Conservation (phyloP, 2,888 invertebrate species). For the Himalopsyche japonica region DNA sequence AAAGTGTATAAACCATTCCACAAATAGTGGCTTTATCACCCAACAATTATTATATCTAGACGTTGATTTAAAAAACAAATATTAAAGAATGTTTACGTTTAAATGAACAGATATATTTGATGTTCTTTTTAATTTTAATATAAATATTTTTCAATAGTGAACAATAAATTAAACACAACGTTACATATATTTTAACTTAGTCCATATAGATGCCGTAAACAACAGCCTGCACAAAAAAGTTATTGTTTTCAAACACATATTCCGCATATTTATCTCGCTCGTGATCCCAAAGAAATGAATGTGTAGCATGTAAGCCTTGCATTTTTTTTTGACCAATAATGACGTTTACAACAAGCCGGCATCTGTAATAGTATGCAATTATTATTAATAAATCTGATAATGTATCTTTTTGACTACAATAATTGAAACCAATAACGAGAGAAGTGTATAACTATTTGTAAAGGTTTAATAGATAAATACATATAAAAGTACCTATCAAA, state of each 20-base stretch:
- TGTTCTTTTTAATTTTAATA: too few relatives aligned
- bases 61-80: too few relatives aligned
- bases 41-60: too few relatives aligned
- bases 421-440: too few relatives aligned
- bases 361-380: conserved; percentile 55
- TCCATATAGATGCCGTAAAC: conserved; percentile 74
- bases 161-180: too few relatives aligned
- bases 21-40: too few relatives aligned
- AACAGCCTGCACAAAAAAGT: conserved; percentile 65
- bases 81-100: too few relatives aligned
- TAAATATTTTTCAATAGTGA: too few relatives aligned
- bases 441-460: too few relatives aligned
- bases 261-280: conserved; percentile 66
- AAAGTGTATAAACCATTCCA: too few relatives aligned
- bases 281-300: conserved; percentile 71
- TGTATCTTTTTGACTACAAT: background rate
- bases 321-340: conserved; percentile 69
- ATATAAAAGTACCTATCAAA: conserved; percentile 63
- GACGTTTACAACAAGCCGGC: conserved; percentile 66
- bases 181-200: conserved; percentile 44
- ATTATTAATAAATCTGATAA: background rate
- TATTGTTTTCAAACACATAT: conserved; percentile 64
- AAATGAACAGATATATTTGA: too few relatives aligned
- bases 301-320: conserved; percentile 64
- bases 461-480: background rate